Conservation (phyloP, 2,888 invertebrate species). For the Girardia tigrina region DNA sequence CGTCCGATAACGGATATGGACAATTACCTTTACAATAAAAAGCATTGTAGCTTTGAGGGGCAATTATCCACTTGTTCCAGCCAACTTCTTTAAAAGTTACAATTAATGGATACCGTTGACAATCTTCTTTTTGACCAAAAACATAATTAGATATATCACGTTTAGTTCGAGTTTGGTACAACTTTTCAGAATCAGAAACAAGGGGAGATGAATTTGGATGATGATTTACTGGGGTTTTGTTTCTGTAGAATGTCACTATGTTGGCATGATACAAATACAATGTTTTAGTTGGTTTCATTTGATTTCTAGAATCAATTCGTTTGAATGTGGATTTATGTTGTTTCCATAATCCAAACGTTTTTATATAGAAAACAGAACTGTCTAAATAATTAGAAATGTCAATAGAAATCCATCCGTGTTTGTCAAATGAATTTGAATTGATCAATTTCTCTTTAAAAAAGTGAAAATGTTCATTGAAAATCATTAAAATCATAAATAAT, state of each 20-base stretch:
- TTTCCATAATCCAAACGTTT: background rate
- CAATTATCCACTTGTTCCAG: slow-evolving; percentile 97
- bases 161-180: background rate
- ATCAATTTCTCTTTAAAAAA: background rate
- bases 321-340: background rate
- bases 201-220: background rate
- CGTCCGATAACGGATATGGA: slow-evolving; percentile 77
- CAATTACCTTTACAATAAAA: slow-evolving; percentile 89
- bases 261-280: slow-evolving; percentile 11
- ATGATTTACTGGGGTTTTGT: background rate
- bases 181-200: background rate
- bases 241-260: background rate
- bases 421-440: background rate
- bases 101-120: slow-evolving; percentile 72
- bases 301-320: background rate
- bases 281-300: background rate
- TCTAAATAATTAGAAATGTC: background rate
- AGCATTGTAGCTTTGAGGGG: slow-evolving; percentile 85
- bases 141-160: background rate
- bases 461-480: background rate
- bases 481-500: background rate
- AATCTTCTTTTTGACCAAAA: slow-evolving; percentile 48
- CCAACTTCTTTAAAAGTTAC: slow-evolving; percentile 90
- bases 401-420: background rate
- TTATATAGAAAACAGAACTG: background rate